Evolutionary conservation across 1,140 invertebrate genomes (phyloP), one percentile per base, ranked within the genome.

Genomic region (Adelges cooleyi): DNA sequence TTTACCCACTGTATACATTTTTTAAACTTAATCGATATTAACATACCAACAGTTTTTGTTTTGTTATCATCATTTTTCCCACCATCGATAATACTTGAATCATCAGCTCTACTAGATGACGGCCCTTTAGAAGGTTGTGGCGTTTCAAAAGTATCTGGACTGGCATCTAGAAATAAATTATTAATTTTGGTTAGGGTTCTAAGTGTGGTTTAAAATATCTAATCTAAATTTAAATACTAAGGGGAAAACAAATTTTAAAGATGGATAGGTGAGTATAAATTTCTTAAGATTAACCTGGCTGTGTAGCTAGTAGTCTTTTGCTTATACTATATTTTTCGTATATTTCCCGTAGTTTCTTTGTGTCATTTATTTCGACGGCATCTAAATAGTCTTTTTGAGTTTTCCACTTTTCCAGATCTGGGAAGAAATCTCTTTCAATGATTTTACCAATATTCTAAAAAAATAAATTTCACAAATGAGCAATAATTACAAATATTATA

Each of bases 351-450:
- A 97, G 80, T 74, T 86, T 90, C 6, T 85, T 82, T 49, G 87
- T 82, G 75, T 98, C 92, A 74, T 97, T 95, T 38, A 83, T 85
- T 70, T 92, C 86, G 23, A 92, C 75, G 0, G 95, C 95, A 69
- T 95, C 89, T 18, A 96, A 76, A 74, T 93, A 98, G 53, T 92
- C 91, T 74, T 90, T 88, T 75, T 98, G 93, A 2, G 92, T 92
- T 71, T 89, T 87, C 29, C 98, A 73, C 73, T 93, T 94, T 68
- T 93, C 87, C 46, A 99, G 75, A 73, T 98, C 91, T 6, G 96
- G 95, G 72, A 95, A 99, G 74, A 96, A 99, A 74, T 98, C 95
- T 69, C 92, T 82, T 73, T 98, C 88, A 69, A 99, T 98, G 40
- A 99, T 98, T 74, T 91, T 89, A 36, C 90, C 87, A 73, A 99